A percentile compares a stretch with the other conserved stretches of the same genome.
phyloP scores from a whole-genome alignment of 2,797 vertebrate species.

The Sternarchorhynchus goeldii region DNA sequence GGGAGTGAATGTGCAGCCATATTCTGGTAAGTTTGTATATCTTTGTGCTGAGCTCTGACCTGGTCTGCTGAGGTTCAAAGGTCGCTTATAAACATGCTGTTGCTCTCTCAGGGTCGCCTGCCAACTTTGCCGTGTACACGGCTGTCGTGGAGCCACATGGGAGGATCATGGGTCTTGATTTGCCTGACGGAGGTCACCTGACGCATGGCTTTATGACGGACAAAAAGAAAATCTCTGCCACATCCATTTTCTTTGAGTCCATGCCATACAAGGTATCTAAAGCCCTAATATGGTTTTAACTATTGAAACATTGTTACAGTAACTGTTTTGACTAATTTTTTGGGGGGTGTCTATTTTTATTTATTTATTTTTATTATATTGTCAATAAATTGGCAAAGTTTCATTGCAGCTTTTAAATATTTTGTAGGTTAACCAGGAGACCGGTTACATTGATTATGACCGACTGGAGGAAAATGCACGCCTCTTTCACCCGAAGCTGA shows the following conservation, averaged over 20 bases:
- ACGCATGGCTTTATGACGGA: constrained; percentile 98
- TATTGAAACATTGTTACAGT: background rate
- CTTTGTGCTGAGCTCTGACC: background rate
- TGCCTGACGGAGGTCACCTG: constrained; percentile 94
- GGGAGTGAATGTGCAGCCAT: constrained; percentile 96
- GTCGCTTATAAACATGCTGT: constrained; percentile 8
- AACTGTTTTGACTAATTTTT: background rate
- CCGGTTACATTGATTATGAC: constrained; percentile 92
- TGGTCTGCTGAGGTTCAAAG: constrained; percentile 9
- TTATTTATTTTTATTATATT: background rate
- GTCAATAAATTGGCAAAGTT: constrained; percentile 19
- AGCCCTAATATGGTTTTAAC: too few species aligned
- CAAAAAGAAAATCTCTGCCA: constrained; percentile 97
- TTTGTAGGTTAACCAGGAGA: constrained; percentile 86
- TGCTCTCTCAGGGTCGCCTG: constrained; percentile 83
- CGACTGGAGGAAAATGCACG: constrained; percentile 86
- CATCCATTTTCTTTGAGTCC: constrained; percentile 97
- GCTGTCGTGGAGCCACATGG: constrained; percentile 94
- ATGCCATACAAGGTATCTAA: constrained; percentile 95
- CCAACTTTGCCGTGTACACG: constrained; percentile 94
- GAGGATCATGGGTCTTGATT: constrained; percentile 96
- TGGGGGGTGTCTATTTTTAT: too few species aligned
- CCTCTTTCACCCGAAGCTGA: constrained; percentile 92
- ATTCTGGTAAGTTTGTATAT: constrained; percentile 81
- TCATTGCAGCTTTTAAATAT: background rate